phyloP scores from a whole-genome alignment of 2,888 invertebrate species.

The Anodontia alba region DNA sequence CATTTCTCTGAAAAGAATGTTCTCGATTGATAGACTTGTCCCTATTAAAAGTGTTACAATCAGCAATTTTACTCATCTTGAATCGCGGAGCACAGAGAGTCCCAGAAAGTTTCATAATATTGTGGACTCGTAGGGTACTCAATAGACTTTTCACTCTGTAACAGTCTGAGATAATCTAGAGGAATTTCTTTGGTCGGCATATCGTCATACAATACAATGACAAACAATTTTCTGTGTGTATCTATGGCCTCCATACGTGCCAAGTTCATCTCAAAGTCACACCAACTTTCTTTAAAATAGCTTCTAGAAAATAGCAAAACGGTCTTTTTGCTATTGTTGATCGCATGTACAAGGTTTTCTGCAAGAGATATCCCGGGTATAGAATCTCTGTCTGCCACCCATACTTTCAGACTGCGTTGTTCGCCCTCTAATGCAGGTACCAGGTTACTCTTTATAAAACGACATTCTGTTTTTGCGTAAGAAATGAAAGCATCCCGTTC shows the following conservation, averaged over 20 bases:
- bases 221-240: conserved; percentile 37
- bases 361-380: conserved; percentile 46
- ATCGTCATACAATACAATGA: conserved; percentile 45
- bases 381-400: conserved; percentile 52
- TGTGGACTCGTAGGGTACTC: conserved; percentile 39
- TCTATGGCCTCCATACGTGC: conserved; percentile 45
- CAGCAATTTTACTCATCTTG: not conserved
- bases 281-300: conserved; percentile 51
- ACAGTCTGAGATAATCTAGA: conserved; percentile 25
- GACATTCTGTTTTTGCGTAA: conserved; percentile 28
- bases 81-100: not conserved
- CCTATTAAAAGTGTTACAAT: too few relatives aligned
- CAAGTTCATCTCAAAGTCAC: conserved; percentile 59
- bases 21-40: too few relatives aligned
- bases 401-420: conserved; percentile 33
- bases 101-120: conserved; percentile 44
- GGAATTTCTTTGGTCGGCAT: conserved; percentile 31
- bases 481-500: conserved; percentile 56
- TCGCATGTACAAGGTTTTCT: conserved; percentile 54
- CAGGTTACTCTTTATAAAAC: conserved; percentile 45
- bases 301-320: conserved; percentile 45
- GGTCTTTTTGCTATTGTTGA: conserved; percentile 47
- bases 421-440: conserved; percentile 47
- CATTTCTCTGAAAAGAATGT: too few relatives aligned
- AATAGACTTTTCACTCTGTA: conserved; percentile 30